A percentile compares a stretch with the other conserved stretches of the same genome.
phyloP scores from a whole-genome alignment of 1,140 invertebrate genomes.

The Drosophila santomea region DNA sequence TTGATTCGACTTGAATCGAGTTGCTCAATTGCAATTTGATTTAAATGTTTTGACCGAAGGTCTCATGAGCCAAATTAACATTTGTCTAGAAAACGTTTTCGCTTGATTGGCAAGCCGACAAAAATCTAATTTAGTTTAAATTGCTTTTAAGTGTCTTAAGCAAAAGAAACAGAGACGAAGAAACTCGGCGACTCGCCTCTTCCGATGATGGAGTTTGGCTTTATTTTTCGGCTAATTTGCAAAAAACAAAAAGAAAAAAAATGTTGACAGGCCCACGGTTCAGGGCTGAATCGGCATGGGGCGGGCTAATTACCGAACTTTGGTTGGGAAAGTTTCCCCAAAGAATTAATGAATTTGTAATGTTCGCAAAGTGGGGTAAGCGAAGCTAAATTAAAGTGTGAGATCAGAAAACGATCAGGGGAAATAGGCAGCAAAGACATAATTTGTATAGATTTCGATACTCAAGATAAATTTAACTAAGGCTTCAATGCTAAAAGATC shows the following conservation, averaged over 20 bases:
- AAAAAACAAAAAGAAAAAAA: slow-evolving; percentile 16
- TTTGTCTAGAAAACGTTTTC: slow-evolving; percentile 58
- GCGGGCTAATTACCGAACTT: slow-evolving; percentile 57
- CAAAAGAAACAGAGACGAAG: slow-evolving; percentile 48
- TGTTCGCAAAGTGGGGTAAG: not conserved
- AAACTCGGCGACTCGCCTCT: slow-evolving; percentile 36
- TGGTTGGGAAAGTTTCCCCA: slow-evolving; percentile 61
- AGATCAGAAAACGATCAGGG: slow-evolving; percentile 21
- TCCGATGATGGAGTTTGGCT: slow-evolving; percentile 50
- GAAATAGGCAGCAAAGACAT: not conserved
- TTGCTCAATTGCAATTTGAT: slow-evolving; percentile 63
- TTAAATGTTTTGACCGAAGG: slow-evolving; percentile 45
- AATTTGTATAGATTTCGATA: not conserved
- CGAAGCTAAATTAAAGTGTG: slow-evolving; percentile 10
- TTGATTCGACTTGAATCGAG: slow-evolving; percentile 32
- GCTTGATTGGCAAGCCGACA: slow-evolving; percentile 68
- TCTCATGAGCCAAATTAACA: slow-evolving; percentile 54
- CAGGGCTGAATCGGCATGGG: slow-evolving; percentile 49
- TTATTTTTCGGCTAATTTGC: slow-evolving; percentile 49
- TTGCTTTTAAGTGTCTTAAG: slow-evolving; percentile 68
- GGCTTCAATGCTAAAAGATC: no score
- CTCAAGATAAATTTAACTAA: no score
- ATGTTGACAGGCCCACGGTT: slow-evolving; percentile 56
- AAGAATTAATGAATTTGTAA: slow-evolving; percentile 60
- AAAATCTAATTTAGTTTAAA: slow-evolving; percentile 79